These are phyloP conservation scores for Eupithecia abbreviata DNA, from an alignment of 2,888 invertebrate genomes.

Conservation along the genomic window DNA sequence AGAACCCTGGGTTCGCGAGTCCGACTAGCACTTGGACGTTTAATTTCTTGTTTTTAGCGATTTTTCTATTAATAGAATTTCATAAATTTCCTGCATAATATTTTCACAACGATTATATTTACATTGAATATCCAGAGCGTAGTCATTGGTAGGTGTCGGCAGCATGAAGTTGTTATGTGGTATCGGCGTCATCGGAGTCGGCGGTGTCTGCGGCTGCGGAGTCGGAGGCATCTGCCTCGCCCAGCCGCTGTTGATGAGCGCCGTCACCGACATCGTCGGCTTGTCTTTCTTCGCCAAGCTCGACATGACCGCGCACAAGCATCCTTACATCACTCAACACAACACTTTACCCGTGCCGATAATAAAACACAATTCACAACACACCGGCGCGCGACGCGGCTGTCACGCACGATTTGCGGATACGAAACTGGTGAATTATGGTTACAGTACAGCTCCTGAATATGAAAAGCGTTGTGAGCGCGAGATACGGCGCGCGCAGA, in stretches of 20 bases:
- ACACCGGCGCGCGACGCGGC: conserved; percentile 52
- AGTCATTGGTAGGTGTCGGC: conserved; percentile 70
- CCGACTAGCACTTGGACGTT: no score
- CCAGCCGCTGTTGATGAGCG: conserved; percentile 89
- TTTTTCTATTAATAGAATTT: not conserved
- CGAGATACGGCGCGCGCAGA: conserved; percentile 56
- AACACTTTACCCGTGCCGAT: conserved; percentile 54
- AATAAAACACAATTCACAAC: conserved; percentile 58
- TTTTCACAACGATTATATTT: conserved; percentile 55
- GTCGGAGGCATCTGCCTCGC: conserved; percentile 73
- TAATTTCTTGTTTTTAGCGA: not conserved
- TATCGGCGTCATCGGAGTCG: conserved; percentile 57
- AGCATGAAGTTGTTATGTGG: conserved; percentile 62
- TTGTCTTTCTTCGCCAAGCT: conserved; percentile 93
- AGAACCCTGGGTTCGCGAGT: no score
- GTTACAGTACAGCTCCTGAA: conserved; percentile 51
- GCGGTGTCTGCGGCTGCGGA: conserved; percentile 57
- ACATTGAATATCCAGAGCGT: conserved; percentile 80
- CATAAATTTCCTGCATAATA: not conserved
- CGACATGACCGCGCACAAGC: conserved; percentile 79
- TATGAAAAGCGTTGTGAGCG: conserved; percentile 54
- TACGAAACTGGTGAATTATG: conserved; percentile 55
- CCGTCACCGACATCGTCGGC: conserved; percentile 93
- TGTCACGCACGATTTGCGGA: conserved; percentile 59
- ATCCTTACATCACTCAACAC: conserved; percentile 80